Percentiles rank a stretch among this genome's conserved stretches.
These are phyloP conservation scores for Eunapius fragilis DNA, from an alignment of 37 sponge, comb jelly and placozoan genomes.

Conservation along the genomic window DNA sequence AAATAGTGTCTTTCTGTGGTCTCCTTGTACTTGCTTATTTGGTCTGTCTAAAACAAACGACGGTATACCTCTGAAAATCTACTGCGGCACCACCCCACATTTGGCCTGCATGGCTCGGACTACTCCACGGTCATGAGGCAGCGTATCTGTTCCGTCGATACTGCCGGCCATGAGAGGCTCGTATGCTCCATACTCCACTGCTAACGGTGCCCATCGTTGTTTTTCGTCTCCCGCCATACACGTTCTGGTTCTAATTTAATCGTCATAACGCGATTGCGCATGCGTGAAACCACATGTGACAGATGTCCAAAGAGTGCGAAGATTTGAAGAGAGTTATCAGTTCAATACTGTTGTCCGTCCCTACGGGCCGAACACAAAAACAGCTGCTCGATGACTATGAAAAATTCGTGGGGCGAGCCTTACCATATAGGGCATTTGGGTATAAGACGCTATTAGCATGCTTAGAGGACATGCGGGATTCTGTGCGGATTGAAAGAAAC, in stretches of 20 bases:
- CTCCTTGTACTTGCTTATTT: conserved; percentile 56
- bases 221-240: not conserved
- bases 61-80: not conserved
- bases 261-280: not conserved
- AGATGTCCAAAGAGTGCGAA: conserved; percentile 4
- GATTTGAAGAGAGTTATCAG: conserved; percentile 33
- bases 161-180: conserved; percentile 92
- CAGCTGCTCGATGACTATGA: conserved; percentile 40
- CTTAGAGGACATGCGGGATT: conserved; percentile 33
- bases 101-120: conserved; percentile 78
- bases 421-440: conserved; percentile 35
- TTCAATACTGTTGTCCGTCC: conserved; percentile 49
- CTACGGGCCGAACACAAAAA: conserved; percentile 45
- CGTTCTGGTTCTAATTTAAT: too few relatives aligned
- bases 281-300: not conserved
- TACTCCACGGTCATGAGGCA: conserved; percentile 91
- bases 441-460: conserved; percentile 26
- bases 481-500: not conserved
- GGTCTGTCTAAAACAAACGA: conserved; percentile 53
- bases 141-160: conserved; percentile 94
- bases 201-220: conserved; percentile 39
- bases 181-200: conserved; percentile 68
- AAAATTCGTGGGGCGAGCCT: conserved; percentile 5
- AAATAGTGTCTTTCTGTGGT: conserved; percentile 72
- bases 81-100: conserved; percentile 44